Conservation (phyloP, 2,797 vertebrate species). For the Phaenicophaeus curvirostris region DNA sequence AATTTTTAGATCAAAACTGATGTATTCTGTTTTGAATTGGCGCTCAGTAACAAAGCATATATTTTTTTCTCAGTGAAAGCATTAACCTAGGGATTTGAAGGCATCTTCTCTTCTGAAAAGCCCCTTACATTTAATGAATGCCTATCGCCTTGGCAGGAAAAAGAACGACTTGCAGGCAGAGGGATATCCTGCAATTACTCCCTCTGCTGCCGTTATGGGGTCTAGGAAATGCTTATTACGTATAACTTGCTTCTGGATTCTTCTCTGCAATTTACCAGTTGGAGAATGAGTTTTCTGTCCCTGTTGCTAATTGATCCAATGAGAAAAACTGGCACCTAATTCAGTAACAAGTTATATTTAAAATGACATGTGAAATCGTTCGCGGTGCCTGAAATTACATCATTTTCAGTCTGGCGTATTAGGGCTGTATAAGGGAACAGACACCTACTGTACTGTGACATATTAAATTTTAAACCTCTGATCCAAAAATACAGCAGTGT, state of each 20-base stretch:
- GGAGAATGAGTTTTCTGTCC: constrained; percentile 62
- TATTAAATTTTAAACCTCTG: constrained; percentile 50
- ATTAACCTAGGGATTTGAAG: neutral
- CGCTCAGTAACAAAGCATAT: neutral
- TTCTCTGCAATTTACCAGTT: constrained; percentile 59
- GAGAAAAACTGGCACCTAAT: constrained; percentile 61
- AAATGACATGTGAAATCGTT: constrained; percentile 55
- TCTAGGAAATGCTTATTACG: constrained; percentile 39
- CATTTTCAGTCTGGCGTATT: constrained; percentile 54
- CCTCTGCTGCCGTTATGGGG: neutral
- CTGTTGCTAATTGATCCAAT: constrained; percentile 58
- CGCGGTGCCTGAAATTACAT: constrained; percentile 50
- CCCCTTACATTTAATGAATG: constrained; percentile 17
- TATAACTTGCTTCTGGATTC: constrained; percentile 55
- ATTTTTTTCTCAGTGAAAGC: neutral
- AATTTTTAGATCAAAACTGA: neutral
- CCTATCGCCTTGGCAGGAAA: neutral
- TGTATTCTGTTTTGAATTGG: constrained; percentile 4
- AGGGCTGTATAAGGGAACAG: constrained; percentile 25
- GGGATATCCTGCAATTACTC: constrained; percentile 64
- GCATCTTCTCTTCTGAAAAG: neutral
- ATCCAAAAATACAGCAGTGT: constrained; percentile 7
- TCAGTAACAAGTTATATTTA: constrained; percentile 55
- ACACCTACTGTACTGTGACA: constrained; percentile 37
- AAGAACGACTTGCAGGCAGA: constrained; percentile 35